phyloP scores from a whole-genome alignment of 1,140 invertebrate genomes.

The Belonocnema kinseyi region DNA sequence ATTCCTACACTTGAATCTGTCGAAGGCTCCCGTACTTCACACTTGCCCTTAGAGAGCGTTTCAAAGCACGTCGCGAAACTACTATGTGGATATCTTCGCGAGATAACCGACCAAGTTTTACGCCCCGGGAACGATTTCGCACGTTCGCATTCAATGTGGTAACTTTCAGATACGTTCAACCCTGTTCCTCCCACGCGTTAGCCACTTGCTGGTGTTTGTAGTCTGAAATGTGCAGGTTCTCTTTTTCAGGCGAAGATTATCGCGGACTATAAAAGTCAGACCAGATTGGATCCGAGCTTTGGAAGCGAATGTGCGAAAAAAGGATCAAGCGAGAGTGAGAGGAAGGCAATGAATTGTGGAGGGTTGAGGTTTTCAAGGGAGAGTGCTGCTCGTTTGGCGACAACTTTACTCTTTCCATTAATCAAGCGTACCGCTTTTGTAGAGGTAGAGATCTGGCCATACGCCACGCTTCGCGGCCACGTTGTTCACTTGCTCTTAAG shows the following conservation, averaged over 20 bases:
- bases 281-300: slow-evolving; percentile 51
- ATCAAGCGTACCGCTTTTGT: slow-evolving; percentile 68
- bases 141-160: slow-evolving; percentile 39
- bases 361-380: slow-evolving; percentile 29
- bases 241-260: slow-evolving; percentile 51
- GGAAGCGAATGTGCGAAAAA: slow-evolving; percentile 35
- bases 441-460: slow-evolving; percentile 42
- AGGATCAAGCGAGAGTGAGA: background rate
- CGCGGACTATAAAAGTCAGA: slow-evolving; percentile 59
- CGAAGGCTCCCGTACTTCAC: slow-evolving; percentile 15
- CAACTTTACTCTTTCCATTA: slow-evolving; percentile 64
- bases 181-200: background rate
- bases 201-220: background rate
- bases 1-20: background rate
- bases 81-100: slow-evolving; percentile 43
- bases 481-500: slow-evolving; percentile 69
- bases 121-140: slow-evolving; percentile 46
- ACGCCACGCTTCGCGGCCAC: slow-evolving; percentile 44
- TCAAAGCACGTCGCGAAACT: slow-evolving; percentile 20
- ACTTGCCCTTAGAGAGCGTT: slow-evolving; percentile 30
- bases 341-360: slow-evolving; percentile 36
- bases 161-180: slow-evolving; percentile 13
- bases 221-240: slow-evolving; percentile 24
- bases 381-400: slow-evolving; percentile 55
- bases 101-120: slow-evolving; percentile 56